Conservation (phyloP, 2,797 vertebrate species). For the Intellagama lesueurii region DNA sequence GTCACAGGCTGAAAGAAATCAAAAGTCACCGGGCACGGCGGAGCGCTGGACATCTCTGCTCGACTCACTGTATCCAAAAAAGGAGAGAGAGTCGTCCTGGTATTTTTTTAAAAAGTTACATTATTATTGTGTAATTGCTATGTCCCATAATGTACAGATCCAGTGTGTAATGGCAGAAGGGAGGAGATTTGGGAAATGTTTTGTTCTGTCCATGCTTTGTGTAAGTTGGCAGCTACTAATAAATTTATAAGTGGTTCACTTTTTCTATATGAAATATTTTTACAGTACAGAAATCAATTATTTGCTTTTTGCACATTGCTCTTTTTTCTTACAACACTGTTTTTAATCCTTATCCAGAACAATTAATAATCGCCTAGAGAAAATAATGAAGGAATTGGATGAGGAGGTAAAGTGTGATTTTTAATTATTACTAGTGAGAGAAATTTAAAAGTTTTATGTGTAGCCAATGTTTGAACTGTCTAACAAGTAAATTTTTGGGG, state of each 20-base stretch:
- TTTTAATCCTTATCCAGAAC: conserved; percentile 80
- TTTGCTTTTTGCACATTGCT: conserved; percentile 43
- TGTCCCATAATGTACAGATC: background rate
- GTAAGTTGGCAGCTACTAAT: background rate
- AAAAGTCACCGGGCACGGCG: no score
- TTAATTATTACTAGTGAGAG: background rate
- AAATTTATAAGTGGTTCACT: conserved; percentile 1
- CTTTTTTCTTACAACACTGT: conserved; percentile 50
- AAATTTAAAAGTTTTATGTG: background rate
- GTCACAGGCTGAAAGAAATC: no score
- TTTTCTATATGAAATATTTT: conserved; percentile 7
- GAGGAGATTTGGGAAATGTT: background rate
- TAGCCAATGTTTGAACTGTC: background rate
- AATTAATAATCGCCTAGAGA: conserved; percentile 88
- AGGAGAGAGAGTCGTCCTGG: background rate
- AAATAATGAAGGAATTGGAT: conserved; percentile 93
- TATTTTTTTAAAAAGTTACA: background rate
- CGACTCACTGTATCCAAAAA: no score
- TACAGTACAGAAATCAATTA: background rate
- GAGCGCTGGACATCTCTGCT: no score
- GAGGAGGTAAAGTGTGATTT: conserved; percentile 86
- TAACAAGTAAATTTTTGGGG: background rate
- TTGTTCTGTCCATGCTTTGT: background rate
- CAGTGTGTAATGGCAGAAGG: background rate
- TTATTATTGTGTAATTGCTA: background rate